Percentiles rank a stretch among this genome's conserved stretches.
Evolutionary conservation across 1,140 invertebrate genomes (phyloP).

Genomic region (Varroa destructor): DNA sequence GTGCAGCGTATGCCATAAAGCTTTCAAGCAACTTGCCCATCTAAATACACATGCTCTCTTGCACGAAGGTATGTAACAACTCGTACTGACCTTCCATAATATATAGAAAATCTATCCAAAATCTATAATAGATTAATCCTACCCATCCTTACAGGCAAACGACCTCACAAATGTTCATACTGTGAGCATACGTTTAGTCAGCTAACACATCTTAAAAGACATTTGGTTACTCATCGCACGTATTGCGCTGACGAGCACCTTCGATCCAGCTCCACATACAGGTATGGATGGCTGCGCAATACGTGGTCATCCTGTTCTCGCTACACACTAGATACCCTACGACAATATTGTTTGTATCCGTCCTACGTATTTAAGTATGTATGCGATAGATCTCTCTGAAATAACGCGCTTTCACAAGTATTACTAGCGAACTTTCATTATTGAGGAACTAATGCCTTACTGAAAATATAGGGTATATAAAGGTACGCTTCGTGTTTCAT

Average conservation of each 20-base stretch:
- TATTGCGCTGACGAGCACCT: neutral
- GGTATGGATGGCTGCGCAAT: neutral
- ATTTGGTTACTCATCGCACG: conserved; percentile 1
- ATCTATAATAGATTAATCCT: neutral
- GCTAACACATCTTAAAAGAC: conserved; percentile 14
- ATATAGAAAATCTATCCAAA: neutral
- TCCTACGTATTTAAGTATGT: too few species aligned
- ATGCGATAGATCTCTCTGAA: too few species aligned
- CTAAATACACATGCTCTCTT: conserved; percentile 19
- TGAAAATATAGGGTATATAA: too few species aligned
- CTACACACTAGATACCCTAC: too few species aligned
- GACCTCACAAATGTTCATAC: conserved; percentile 25
- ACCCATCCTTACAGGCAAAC: neutral
- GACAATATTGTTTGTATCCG: too few species aligned
- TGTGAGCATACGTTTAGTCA: conserved; percentile 27
- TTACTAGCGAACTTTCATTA: too few species aligned
- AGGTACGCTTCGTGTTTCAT: too few species aligned
- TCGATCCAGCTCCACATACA: neutral
- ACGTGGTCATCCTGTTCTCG: neutral
- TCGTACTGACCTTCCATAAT: too few species aligned
- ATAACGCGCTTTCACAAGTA: too few species aligned
- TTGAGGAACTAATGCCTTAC: too few species aligned
- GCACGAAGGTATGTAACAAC: neutral
- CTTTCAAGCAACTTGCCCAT: conserved; percentile 21
- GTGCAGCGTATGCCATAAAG: conserved; percentile 5